Evolutionary conservation across 2,113 vertebrate genomes (phyloP), one percentile per base, ranked within the genome.

Genomic region (Dicrurus megarhynchus): DNA sequence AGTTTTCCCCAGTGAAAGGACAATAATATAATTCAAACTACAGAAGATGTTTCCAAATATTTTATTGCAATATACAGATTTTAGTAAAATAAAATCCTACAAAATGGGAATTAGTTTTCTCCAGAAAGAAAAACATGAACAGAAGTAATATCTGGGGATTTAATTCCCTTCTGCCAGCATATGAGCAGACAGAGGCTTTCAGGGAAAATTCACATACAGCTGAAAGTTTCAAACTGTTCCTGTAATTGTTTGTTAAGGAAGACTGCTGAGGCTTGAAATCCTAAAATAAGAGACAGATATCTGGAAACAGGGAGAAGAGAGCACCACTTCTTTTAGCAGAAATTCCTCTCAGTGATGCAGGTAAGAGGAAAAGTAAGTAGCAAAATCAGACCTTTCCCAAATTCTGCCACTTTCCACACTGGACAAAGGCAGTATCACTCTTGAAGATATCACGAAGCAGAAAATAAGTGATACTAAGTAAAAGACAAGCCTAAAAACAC

Each of bases 221-320:
- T 83, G 26, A 70, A 88, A 53, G 69, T 69, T 68, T 73, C 79
- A 32, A 47, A 89, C 39, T 81, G 61, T 88, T 90, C 65, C 70
- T 90, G 44, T 41, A 85, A 85, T 61, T 87, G 79, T 94, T 93
- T 47, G 11, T 60, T 83, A 88, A 94, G 76, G 71, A 96, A 90
- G 53, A 77, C 67, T 67, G 59, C 55, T 74, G 55, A 53, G 74
- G 59, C 35, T 59, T 59, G n/a, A 70, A 82, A 67, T 80, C 83
- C 79, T 90, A 61, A 86, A 83, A 90, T 16, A 86, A 86, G 46
- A 83, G 27, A 71, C 71, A 67, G 59, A 55, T 83, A 77, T 35
- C n/a, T 69, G 37, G 35, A 88, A 95, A 86, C 11, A 63, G 6
- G 19, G 41, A 87, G 41, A 69, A 35, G 26, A 70, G 10, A 69